phyloP scores from a whole-genome alignment of 2,797 vertebrate species.

The Acanthiza pusilla region DNA sequence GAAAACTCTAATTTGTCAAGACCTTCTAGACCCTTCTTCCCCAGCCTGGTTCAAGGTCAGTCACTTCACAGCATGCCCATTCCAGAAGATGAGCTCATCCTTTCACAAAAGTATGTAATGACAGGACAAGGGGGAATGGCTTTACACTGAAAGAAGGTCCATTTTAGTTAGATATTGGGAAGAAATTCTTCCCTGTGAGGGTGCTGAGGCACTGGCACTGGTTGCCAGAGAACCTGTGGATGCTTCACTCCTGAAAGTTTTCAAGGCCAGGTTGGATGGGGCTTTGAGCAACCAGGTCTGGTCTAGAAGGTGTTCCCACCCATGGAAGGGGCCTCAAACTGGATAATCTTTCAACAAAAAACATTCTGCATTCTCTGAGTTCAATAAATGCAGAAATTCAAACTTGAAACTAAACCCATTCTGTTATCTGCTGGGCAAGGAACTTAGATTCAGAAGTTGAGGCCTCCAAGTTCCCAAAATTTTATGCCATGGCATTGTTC shows the following conservation, averaged over 20 bases:
- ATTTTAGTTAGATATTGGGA: neutral
- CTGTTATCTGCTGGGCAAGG: neutral
- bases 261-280: neutral
- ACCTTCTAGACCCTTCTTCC: neutral
- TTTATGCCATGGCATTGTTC: neutral
- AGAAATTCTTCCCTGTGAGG: neutral
- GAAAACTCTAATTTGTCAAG: neutral
- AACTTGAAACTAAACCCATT: neutral
- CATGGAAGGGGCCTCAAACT: too few relatives aligned
- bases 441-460: neutral
- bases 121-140: neutral
- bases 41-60: neutral
- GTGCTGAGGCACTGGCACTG: neutral
- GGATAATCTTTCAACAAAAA: neutral
- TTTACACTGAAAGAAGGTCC: neutral
- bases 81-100: neutral
- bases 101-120: neutral
- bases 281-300: neutral
- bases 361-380: neutral
- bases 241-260: too few relatives aligned
- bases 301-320: neutral
- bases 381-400: neutral
- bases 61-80: neutral
- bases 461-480: neutral
- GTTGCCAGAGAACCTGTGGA: neutral